A percentile compares a stretch with the other conserved stretches of the same genome.
These are phyloP conservation scores for Champsocephalus gunnari DNA, from an alignment of 2,797 vertebrate species.

Conservation along the genomic window DNA sequence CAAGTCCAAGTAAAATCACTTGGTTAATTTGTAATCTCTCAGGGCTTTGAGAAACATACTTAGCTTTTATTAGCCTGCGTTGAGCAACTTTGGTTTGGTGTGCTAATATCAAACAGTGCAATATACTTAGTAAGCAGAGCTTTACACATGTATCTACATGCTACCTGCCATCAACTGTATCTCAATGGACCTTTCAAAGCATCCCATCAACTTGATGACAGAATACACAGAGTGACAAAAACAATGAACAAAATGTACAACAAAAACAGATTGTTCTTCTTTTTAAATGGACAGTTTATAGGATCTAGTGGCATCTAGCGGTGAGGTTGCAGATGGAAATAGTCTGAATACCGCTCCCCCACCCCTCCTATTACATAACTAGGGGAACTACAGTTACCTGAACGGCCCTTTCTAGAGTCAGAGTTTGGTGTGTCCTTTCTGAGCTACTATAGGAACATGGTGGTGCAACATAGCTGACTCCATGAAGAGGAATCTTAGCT, in stretches of 20 bases:
- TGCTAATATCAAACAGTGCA: conserved; percentile 46
- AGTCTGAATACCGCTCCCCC: too few relatives aligned
- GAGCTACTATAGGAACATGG: too few relatives aligned
- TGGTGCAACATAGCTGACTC: too few relatives aligned
- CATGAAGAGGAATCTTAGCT: too few relatives aligned
- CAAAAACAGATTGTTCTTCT: background rate
- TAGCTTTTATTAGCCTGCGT: conserved; percentile 10
- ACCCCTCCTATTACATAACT: too few relatives aligned
- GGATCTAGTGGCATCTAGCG: too few relatives aligned
- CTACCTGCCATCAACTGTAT: conserved; percentile 9
- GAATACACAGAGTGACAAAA: conserved; percentile 10
- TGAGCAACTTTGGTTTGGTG: conserved; percentile 50
- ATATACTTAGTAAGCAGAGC: conserved; percentile 42
- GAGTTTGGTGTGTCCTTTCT: too few relatives aligned
- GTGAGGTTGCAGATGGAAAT: too few relatives aligned
- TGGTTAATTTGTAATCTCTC: conserved; percentile 51
- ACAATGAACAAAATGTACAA: conserved; percentile 15
- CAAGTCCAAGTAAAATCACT: conserved; percentile 36
- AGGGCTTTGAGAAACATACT: conserved; percentile 21
- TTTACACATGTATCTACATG: conserved; percentile 14
- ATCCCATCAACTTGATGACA: conserved; percentile 9
- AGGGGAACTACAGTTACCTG: too few relatives aligned
- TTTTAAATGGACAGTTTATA: too few relatives aligned
- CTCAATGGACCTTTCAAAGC: conserved; percentile 9
- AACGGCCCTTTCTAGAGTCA: too few relatives aligned